Evolutionary conservation across 2,888 invertebrate species (phyloP).

Genomic region (Clistopyga incitator): DNA sequence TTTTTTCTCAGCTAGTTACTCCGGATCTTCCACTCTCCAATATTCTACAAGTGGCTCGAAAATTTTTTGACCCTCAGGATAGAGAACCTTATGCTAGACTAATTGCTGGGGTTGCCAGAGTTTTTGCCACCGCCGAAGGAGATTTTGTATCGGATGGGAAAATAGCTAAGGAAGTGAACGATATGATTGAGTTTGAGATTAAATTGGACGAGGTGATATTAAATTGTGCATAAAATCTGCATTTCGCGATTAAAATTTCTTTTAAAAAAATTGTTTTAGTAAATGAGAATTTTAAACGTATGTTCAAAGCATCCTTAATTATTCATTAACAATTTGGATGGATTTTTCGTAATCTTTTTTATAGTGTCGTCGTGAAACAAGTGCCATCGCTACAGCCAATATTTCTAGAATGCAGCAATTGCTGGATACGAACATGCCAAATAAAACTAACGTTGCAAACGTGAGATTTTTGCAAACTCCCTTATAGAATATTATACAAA

Average conservation of each 20-base stretch:
- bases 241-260: not conserved
- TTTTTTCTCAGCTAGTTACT: conserved; percentile 24
- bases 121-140: conserved; percentile 36
- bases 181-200: conserved; percentile 52
- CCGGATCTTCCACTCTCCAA: conserved; percentile 43
- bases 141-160: conserved; percentile 51
- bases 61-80: conserved; percentile 44
- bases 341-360: not conserved
- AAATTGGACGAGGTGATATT: conserved; percentile 43
- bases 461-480: conserved; percentile 14
- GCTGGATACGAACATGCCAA: conserved; percentile 19
- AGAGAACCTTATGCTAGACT: conserved; percentile 41
- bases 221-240: not conserved
- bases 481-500: not conserved
- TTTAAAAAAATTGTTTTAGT: too few species aligned
- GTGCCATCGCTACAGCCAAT: not conserved
- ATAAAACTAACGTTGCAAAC: conserved; percentile 11
- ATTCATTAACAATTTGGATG: not conserved
- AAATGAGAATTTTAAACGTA: too few species aligned
- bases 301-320: too few species aligned
- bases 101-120: conserved; percentile 46
- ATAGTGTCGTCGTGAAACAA: conserved; percentile 3
- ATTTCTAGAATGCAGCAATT: conserved; percentile 36
- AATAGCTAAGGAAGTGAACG: conserved; percentile 52
- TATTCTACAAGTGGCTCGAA: conserved; percentile 5